Percentiles rank a stretch among this genome's conserved stretches.
Conservation (phyloP, 1,140 invertebrate genomes). For the Acyrthosiphon pisum region DNA sequence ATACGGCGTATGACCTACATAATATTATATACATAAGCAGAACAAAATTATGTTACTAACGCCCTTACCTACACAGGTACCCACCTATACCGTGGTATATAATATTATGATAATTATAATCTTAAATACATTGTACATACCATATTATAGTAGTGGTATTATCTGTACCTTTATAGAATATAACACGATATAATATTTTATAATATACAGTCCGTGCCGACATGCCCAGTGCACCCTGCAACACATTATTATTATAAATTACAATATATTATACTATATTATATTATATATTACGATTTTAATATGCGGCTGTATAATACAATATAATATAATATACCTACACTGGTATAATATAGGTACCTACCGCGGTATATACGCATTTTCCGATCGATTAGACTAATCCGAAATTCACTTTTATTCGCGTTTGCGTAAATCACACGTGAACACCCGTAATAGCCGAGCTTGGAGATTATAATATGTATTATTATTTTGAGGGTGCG, state of each 20-base stretch:
- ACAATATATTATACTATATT: too few species aligned
- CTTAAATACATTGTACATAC: neutral
- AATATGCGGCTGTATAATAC: neutral
- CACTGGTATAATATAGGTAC: neutral
- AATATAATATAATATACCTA: too few species aligned
- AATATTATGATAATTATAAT: too few species aligned
- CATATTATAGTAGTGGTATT: neutral
- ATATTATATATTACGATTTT: too few species aligned
- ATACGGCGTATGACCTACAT: neutral
- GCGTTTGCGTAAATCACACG: neutral
- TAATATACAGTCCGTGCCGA: too few species aligned
- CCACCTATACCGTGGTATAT: too few species aligned
- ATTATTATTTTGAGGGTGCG: constrained; percentile 1
- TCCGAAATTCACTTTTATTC: constrained; percentile 28
- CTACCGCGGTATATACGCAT: neutral
- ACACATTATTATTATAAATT: too few species aligned
- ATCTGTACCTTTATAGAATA: neutral
- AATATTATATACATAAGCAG: neutral
- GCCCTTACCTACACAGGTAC: too few species aligned
- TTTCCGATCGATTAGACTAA: constrained; percentile 52
- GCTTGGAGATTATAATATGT: neutral
- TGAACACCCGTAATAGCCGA: constrained; percentile 7
- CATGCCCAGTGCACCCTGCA: too few species aligned
- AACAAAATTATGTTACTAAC: neutral
- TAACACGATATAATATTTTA: too few species aligned